Evolutionary conservation across 2,888 invertebrate genomes (phyloP).

Genomic region (Smittia sp.): DNA sequence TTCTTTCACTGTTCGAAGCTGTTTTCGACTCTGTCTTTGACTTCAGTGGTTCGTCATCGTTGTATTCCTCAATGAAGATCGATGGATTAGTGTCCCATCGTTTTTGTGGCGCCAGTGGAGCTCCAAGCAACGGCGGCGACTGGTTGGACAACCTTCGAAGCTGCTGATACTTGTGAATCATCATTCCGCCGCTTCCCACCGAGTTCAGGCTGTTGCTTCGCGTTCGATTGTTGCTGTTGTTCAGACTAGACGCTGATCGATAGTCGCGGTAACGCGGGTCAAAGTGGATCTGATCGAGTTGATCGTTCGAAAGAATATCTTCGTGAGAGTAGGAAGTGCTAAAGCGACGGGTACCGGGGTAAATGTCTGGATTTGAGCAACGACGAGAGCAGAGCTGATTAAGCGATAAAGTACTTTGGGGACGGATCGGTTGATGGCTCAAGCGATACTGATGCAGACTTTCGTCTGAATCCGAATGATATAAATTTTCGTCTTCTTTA

Average conservation of each 20-base stretch:
- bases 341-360: conserved; percentile 45
- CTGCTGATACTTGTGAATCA: not conserved
- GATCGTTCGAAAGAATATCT: conserved; percentile 47
- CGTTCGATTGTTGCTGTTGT: conserved; percentile 3
- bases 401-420: conserved; percentile 28
- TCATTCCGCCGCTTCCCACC: not conserved
- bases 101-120: conserved; percentile 5
- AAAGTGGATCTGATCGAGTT: conserved; percentile 51
- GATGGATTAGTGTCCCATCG: conserved; percentile 47
- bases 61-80: conserved; percentile 52
- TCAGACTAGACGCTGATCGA: conserved; percentile 48
- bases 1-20: conserved; percentile 43
- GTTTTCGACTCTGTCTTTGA: not conserved
- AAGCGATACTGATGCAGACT: conserved; percentile 49
- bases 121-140: conserved; percentile 12
- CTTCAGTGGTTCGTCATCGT: conserved; percentile 43
- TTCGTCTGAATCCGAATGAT: conserved; percentile 52
- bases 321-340: conserved; percentile 52
- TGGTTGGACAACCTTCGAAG: conserved; percentile 11
- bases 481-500: conserved; percentile 12
- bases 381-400: conserved; percentile 18
- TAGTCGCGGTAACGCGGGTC: conserved; percentile 53
- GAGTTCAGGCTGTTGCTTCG: conserved; percentile 31
- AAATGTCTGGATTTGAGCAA: conserved; percentile 33
- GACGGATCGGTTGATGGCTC: conserved; percentile 13